Evolutionary conservation across 2,113 vertebrate genomes (phyloP).

Genomic region (Electrona antarctica): DNA sequence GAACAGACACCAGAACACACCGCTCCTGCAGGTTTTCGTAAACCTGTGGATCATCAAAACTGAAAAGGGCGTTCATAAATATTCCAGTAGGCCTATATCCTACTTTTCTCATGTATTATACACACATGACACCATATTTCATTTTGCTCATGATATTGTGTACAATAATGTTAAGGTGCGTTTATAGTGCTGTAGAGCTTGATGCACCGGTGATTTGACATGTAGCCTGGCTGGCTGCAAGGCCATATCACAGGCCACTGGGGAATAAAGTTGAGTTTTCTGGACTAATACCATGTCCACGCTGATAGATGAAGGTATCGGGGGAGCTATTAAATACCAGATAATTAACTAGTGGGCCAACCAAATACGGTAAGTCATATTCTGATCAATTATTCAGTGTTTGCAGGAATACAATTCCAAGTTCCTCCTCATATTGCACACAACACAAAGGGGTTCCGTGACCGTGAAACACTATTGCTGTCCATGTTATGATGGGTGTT

Average conservation of each 20-base stretch:
- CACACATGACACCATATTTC: slow-evolving; percentile 48
- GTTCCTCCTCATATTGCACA: slow-evolving; percentile 53
- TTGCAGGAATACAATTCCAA: slow-evolving; percentile 47
- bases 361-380: slow-evolving; percentile 66
- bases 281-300: slow-evolving; percentile 54
- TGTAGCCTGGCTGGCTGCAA: slow-evolving; percentile 14
- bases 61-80: slow-evolving; percentile 62
- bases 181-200: neutral
- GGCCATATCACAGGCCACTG: slow-evolving; percentile 32
- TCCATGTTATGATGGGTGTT: neutral
- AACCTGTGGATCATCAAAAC: slow-evolving; percentile 29
- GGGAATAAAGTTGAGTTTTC: slow-evolving; percentile 60
- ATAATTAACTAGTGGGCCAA: slow-evolving; percentile 76
- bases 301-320: slow-evolving; percentile 58
- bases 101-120: slow-evolving; percentile 58
- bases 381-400: slow-evolving; percentile 77
- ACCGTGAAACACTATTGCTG: slow-evolving; percentile 2
- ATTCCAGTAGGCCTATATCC: slow-evolving; percentile 54
- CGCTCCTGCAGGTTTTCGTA: slow-evolving; percentile 10
- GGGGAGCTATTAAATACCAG: slow-evolving; percentile 71
- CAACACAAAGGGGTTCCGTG: slow-evolving; percentile 36
- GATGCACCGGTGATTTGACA: neutral
- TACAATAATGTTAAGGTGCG: slow-evolving; percentile 36
- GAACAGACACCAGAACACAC: slow-evolving; percentile 25
- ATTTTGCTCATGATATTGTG: slow-evolving; percentile 51